Evolutionary conservation across 2,888 invertebrate species (phyloP), one percentile per base, ranked within the genome.

Genomic region (Orthosia cruda): DNA sequence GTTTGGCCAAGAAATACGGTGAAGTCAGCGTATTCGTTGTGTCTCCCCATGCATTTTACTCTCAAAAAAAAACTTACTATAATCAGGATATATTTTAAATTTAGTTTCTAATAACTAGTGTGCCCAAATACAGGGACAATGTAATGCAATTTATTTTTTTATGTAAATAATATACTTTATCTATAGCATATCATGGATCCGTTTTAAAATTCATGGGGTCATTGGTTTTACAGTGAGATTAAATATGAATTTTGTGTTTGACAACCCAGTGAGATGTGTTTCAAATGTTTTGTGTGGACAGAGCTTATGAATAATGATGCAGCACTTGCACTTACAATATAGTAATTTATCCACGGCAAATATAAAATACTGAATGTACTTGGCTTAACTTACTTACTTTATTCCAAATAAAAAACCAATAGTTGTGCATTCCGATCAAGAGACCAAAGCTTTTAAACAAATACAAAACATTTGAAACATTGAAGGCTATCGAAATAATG

Each of bases 211-310:
- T 87, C 84, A 92, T 92, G 92, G 92, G 92, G 92, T 92, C 91
- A 89, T 90, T 91, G 79, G 89, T 90, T 90, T 87, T 85, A 82
- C 91, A 91, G 89, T 93, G 93, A 93, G 92, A 93, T 93, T 93
- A 91, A 80, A 73, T 47, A 58, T 83, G 40, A 81, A 70, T 82
- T 68, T 87, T 85, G 75, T 80, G 71, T 83, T 77, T 82, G 67
- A 58, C 49, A 71, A 73, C 78, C 74, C 61, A 66, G 49, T 81
- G 49, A 64, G 50, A 65, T 23, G 11, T 77, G 61, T 55, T 85
- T 82, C 80, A 71, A 79, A 74, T 80, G 76, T 86, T 83, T 88
- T 77, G 73, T 61, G 40, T 64, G 64, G 66, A 59, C 40, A 23
- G 50, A 20, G 12, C 7, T 13, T 47, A 12, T 0, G 23, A 13